phyloP scores from a whole-genome alignment of 2,888 invertebrate species.

The Caenorhabditis sp. region DNA sequence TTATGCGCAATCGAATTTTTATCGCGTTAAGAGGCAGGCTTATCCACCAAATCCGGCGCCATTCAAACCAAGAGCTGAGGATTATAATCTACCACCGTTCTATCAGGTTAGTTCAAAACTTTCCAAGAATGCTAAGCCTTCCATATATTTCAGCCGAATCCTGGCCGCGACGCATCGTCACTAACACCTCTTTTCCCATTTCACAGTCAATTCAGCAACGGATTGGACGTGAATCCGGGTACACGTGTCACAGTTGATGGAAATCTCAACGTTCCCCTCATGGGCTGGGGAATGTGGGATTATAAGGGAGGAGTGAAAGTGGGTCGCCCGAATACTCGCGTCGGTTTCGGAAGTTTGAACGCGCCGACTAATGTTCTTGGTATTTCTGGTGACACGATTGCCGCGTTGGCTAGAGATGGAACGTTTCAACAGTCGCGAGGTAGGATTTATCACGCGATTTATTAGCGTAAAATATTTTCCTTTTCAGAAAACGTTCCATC shows the following conservation, averaged over 20 bases:
- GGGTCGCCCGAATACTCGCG: constrained; percentile 57
- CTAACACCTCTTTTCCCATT: constrained; percentile 63
- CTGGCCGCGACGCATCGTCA: constrained; percentile 62
- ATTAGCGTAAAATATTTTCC: not conserved
- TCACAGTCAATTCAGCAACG: constrained; percentile 61
- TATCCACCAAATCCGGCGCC: constrained; percentile 64
- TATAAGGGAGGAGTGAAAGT: constrained; percentile 60
- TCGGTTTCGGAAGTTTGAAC: constrained; percentile 58
- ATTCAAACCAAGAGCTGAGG: constrained; percentile 58
- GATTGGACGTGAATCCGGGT: constrained; percentile 64
- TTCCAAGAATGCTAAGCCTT: too few relatives aligned
- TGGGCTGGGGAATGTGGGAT: constrained; percentile 67
- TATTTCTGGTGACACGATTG: constrained; percentile 57
- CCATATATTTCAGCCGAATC: constrained; percentile 53
- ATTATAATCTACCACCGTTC: constrained; percentile 63
- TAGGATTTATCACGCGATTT: constrained; percentile 5
- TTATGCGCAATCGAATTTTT: constrained; percentile 11
- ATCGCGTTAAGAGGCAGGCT: constrained; percentile 47
- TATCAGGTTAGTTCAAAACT: constrained; percentile 49
- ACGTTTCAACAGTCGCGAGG: constrained; percentile 62
- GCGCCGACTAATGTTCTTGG: constrained; percentile 61
- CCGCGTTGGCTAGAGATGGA: constrained; percentile 55
- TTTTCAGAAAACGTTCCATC: constrained; percentile 56
- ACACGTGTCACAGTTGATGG: constrained; percentile 61
- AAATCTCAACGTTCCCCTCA: constrained; percentile 60